phyloP scores from a whole-genome alignment of 2,113 vertebrate species.

The Rattus norvegicus region DNA sequence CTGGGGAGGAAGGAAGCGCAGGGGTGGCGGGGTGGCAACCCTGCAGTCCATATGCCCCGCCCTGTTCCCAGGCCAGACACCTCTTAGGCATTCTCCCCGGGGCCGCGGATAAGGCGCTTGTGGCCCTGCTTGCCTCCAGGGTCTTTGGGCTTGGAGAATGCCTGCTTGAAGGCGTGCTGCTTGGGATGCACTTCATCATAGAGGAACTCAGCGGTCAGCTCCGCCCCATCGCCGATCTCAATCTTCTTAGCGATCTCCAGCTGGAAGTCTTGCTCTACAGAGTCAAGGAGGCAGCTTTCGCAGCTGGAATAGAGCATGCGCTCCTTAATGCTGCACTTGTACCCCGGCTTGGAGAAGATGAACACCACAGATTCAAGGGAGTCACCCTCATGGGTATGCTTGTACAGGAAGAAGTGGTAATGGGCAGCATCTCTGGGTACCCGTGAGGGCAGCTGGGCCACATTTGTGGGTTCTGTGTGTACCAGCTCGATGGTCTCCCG shows the following conservation, averaged over 20 bases:
- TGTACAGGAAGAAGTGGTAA: constrained; percentile 98
- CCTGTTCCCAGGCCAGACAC: neutral
- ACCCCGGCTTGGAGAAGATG: constrained; percentile 99
- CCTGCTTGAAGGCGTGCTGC: constrained; percentile 96
- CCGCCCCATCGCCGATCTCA: constrained; percentile 95
- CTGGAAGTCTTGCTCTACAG: constrained; percentile 94
- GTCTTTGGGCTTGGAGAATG: constrained; percentile 97
- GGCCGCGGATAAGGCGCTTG: constrained; percentile 95
- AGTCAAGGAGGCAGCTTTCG: constrained; percentile 96
- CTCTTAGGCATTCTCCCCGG: constrained; percentile 94
- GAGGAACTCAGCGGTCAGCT: constrained; percentile 95
- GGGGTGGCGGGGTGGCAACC: constrained; percentile 29
- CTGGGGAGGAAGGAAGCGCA: constrained; percentile 61
- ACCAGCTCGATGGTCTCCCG: constrained; percentile 96
- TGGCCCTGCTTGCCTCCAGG: constrained; percentile 96
- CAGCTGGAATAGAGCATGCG: constrained; percentile 99
- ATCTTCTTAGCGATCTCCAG: constrained; percentile 98
- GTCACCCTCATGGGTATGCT: constrained; percentile 96
- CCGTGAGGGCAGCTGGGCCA: constrained; percentile 92
- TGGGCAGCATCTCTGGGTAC: constrained; percentile 95
- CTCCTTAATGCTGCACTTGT: constrained; percentile 98
- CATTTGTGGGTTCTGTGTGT: constrained; percentile 94
- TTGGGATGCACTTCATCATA: constrained; percentile 99
- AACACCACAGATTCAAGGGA: constrained; percentile 96
- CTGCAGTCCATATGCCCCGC: constrained; percentile 17